A percentile compares a stretch with the other conserved stretches of the same genome.
These are phyloP conservation scores for Brachionus calyciflorus DNA, from an alignment of 1,140 invertebrate species.

Conservation along the genomic window DNA sequence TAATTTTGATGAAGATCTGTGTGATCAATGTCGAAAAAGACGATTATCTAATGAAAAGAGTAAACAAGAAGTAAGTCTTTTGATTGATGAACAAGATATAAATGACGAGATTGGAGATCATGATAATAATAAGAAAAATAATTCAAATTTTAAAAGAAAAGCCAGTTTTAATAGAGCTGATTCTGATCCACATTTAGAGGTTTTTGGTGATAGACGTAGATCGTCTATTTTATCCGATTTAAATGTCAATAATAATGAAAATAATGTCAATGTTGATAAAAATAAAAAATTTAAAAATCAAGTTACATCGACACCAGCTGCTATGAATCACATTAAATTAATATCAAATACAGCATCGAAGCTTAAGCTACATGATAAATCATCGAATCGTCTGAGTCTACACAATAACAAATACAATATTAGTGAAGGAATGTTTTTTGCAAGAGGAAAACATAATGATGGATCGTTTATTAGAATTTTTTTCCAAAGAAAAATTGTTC, in stretches of 20 bases:
- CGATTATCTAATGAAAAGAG: not conserved
- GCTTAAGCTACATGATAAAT: not conserved
- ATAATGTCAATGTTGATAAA: not conserved
- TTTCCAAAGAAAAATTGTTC: conserved; percentile 59
- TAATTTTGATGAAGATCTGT: not conserved
- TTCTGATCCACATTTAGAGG: not conserved
- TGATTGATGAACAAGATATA: not conserved
- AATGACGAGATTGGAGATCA: not conserved
- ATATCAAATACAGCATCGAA: not conserved
- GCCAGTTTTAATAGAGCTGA: not conserved
- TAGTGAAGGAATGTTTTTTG: conserved; percentile 30
- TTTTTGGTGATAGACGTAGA: not conserved
- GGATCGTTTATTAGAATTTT: conserved; percentile 54
- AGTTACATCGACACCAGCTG: conserved; percentile 24
- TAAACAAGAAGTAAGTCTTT: conserved; percentile 5
- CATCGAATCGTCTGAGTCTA: not conserved
- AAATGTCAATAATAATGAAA: not conserved
- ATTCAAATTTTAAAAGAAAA: conserved; percentile 41
- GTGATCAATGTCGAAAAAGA: not conserved
- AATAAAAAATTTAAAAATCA: conserved; percentile 44
- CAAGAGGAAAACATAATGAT: not conserved
- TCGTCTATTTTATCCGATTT: conserved; percentile 25
- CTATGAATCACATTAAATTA: not conserved
- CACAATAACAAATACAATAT: not conserved
- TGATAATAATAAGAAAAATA: not conserved